Percentiles rank a stretch among this genome's conserved stretches.
Evolutionary conservation across 2,888 invertebrate genomes (phyloP).

Genomic region (Leptopilina syphax): DNA sequence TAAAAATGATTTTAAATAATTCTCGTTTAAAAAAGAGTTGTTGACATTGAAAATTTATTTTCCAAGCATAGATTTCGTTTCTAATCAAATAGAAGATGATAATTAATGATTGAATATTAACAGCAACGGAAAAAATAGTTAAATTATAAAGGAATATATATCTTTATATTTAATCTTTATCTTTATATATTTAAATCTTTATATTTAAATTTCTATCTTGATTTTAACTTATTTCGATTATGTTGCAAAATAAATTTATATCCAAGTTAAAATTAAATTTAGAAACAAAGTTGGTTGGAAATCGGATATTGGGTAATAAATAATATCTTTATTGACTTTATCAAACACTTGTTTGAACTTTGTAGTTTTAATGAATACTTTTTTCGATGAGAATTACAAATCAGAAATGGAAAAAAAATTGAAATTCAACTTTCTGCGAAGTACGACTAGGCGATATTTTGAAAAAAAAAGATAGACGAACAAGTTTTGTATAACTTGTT

Average conservation of each 20-base stretch:
- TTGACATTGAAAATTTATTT: too few relatives aligned
- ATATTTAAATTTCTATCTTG: too few relatives aligned
- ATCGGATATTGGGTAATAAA: background rate
- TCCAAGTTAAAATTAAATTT: background rate
- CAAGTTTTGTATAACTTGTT: slow-evolving; percentile 23
- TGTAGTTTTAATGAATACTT: background rate
- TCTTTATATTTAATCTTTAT: too few relatives aligned
- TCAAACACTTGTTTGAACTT: slow-evolving; percentile 2
- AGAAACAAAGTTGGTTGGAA: background rate
- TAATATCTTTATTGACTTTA: slow-evolving; percentile 7
- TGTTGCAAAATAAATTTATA: background rate
- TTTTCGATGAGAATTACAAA: background rate
- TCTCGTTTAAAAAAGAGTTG: too few relatives aligned
- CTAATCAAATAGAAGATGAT: too few relatives aligned
- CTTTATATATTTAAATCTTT: too few relatives aligned
- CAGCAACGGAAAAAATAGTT: too few relatives aligned
- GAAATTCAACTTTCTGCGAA: slow-evolving; percentile 11
- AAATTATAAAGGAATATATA: too few relatives aligned
- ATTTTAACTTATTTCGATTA: too few relatives aligned
- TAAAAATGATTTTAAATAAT: too few relatives aligned
- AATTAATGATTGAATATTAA: too few relatives aligned
- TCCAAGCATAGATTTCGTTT: too few relatives aligned
- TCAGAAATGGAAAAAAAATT: background rate
- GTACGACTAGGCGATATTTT: background rate
- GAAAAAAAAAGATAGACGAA: slow-evolving; percentile 14